Percentiles rank a stretch among this genome's conserved stretches.
These are phyloP conservation scores for Carcharodon carcharias DNA, from an alignment of 2,797 vertebrate species.

Conservation along the genomic window DNA sequence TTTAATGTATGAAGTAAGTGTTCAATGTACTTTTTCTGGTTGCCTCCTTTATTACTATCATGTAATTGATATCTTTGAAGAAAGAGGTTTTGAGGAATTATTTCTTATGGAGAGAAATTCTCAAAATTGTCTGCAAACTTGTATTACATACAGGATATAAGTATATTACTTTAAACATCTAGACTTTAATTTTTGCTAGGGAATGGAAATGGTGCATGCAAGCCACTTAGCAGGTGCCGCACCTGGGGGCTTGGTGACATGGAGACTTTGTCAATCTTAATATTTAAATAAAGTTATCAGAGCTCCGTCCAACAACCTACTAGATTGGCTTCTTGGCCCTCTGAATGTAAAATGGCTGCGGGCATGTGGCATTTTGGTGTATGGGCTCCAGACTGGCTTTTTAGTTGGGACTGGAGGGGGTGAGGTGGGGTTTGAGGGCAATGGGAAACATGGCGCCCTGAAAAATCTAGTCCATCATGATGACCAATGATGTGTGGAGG, in stretches of 20 bases:
- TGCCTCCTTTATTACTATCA: neutral
- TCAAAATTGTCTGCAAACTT: neutral
- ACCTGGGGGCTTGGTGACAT: too few relatives aligned
- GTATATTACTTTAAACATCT: neutral
- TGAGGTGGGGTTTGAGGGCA: too few relatives aligned
- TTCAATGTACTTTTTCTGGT: neutral
- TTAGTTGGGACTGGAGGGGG: too few relatives aligned
- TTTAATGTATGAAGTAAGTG: slow-evolving; percentile 46
- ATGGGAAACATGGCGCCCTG: too few relatives aligned
- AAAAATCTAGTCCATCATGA: too few relatives aligned
- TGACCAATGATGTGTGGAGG: neutral
- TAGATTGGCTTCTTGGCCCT: neutral
- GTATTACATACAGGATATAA: neutral
- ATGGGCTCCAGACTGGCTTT: too few relatives aligned
- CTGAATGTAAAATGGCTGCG: too few relatives aligned
- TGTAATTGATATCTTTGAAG: neutral
- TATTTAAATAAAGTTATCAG: neutral
- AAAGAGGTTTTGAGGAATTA: neutral
- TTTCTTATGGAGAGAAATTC: neutral
- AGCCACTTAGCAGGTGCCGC: too few relatives aligned
- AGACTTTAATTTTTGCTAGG: neutral
- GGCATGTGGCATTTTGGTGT: too few relatives aligned
- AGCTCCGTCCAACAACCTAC: neutral
- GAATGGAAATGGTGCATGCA: neutral
- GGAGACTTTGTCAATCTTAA: neutral